Evolutionary conservation across 2,888 invertebrate genomes (phyloP), one percentile per base, ranked within the genome.

Genomic region (Eurytoma adleriae): DNA sequence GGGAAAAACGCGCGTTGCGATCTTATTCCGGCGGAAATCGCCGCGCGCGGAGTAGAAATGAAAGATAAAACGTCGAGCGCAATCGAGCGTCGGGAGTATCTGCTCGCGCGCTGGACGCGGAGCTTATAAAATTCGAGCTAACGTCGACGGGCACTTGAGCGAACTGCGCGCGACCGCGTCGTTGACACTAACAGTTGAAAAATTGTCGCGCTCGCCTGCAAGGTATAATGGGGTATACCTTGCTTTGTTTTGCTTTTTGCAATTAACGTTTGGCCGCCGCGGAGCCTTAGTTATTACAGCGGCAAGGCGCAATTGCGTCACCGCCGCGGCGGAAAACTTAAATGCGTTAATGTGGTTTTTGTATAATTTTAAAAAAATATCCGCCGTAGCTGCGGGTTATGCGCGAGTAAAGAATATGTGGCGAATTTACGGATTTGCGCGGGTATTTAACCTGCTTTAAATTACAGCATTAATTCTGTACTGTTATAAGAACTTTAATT

Each of bases 111-210:
- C 50, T 14, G 12, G 16, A 52, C n/a, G 68, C 50, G 54, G 68
- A 30, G 24, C 59, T 20, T 64, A 52, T 57, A 30, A 57, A 74
- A 30, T 52, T 62, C 27, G 18, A 18, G 30, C 61, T 52, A 30
- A 13, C 40, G 27, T 27, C 3, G 14, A 72, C 27, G 27, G 54
- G 27, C 27, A 52, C 12, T 70, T 62, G 54, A 20, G 52, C 52
- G 18, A 62, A 72, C 27, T 50, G 27, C 0, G 27, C 0, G 14
- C 52, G 20, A 24, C 16, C 50, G 30, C 30, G 3, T 18, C 7
- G 13, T 52, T 73, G 64, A 73, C 56, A 73, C 10, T 16, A 75
- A 52, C 67, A 68, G 27, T 52, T 75, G 75, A 75, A 67, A 66
- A 54, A 2, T 24, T 24, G 24, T 73, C 10, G 40, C 10, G 40